A percentile compares a stretch with the other conserved stretches of the same genome.
Evolutionary conservation across 2,113 vertebrate genomes (phyloP).

Genomic region (Nothocercus julius): DNA sequence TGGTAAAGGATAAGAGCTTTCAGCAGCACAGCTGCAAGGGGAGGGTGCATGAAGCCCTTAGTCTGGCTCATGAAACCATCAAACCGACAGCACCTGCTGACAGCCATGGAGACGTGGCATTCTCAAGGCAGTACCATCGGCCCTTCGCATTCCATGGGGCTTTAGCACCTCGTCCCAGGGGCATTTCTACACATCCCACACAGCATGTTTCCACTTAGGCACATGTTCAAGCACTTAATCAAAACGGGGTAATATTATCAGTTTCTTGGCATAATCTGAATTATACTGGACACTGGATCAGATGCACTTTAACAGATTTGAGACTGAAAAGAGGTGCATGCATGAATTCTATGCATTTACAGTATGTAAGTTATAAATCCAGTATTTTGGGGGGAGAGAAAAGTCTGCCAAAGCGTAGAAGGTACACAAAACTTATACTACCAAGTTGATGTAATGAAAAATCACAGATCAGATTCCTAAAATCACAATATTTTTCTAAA

Average conservation of each 20-base stretch:
- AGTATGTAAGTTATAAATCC: not conserved
- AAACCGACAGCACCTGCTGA: not conserved
- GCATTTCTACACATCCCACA: not conserved
- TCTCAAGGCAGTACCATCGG: not conserved
- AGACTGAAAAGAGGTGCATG: not conserved
- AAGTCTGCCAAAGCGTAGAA: not conserved
- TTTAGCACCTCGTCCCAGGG: not conserved
- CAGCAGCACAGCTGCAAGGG: not conserved
- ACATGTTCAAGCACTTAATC: not conserved
- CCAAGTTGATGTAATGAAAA: not conserved
- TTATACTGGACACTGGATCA: not conserved
- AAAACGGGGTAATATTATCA: not conserved
- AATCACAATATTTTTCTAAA: not conserved
- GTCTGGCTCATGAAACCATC: not conserved
- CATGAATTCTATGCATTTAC: not conserved
- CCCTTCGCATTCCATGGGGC: not conserved
- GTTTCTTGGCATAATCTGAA: not conserved
- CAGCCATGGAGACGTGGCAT: fast-evolving
- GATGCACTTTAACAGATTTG: not conserved
- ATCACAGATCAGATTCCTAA: not conserved
- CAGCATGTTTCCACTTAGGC: not conserved
- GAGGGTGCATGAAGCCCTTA: not conserved
- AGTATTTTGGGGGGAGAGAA: fast-evolving
- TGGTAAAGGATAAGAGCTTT: not conserved
- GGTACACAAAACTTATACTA: not conserved